Percentiles rank a stretch among this genome's conserved stretches.
Conservation (phyloP, 2,888 invertebrate genomes). For the Nematopogon swammerdamellus region DNA sequence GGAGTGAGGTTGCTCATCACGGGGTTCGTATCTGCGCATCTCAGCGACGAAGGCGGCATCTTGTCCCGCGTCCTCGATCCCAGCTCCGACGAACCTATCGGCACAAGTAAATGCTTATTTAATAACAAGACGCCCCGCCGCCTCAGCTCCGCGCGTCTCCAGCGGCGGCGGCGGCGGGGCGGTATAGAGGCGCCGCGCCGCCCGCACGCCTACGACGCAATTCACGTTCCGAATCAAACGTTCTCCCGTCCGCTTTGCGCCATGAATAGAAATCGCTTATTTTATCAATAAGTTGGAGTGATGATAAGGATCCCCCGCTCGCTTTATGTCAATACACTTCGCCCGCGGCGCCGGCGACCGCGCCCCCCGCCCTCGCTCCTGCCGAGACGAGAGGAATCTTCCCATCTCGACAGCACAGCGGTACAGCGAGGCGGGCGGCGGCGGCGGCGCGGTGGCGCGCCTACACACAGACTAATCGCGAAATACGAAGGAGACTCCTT, state of each 20-base stretch:
- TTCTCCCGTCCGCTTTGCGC: constrained; percentile 14
- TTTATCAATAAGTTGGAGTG: constrained; percentile 29
- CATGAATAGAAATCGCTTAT: constrained; percentile 46
- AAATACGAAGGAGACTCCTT: neutral
- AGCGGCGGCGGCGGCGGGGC: too few relatives aligned
- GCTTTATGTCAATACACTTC: neutral
- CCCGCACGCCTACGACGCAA: neutral
- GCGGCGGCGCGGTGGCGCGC: too few relatives aligned
- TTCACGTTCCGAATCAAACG: neutral
- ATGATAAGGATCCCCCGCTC: constrained; percentile 13
- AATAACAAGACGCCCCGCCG: neutral
- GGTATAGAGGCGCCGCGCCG: too few relatives aligned
- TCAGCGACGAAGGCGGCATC: too few relatives aligned
- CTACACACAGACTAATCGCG: neutral
- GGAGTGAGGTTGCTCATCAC: neutral
- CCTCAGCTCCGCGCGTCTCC: too few relatives aligned
- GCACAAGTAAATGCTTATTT: neutral
- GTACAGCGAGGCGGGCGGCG: neutral
- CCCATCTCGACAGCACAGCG: neutral
- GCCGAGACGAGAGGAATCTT: neutral
- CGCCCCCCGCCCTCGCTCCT: neutral
- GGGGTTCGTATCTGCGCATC: neutral
- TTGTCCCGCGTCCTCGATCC: too few relatives aligned
- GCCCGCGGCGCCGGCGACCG: constrained; percentile 13
- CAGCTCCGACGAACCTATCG: neutral